Evolutionary conservation across 2,797 vertebrate species (phyloP).

Genomic region (Lagodon rhomboides): DNA sequence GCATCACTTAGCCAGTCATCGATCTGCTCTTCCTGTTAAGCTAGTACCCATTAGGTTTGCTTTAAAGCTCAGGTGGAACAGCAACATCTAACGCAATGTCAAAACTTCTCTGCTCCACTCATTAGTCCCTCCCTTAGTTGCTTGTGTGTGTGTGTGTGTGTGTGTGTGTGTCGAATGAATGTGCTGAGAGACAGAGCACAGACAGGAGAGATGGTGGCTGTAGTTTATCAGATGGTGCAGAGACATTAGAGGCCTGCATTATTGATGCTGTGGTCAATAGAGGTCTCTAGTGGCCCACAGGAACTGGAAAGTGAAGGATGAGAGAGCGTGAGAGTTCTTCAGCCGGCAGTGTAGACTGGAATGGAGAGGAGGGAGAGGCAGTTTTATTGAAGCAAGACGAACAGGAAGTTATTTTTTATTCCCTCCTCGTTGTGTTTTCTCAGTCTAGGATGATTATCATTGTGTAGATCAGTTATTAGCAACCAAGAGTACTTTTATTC

Average conservation of each 20-base stretch:
- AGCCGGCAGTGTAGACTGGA: constrained; percentile 42
- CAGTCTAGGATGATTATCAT: constrained; percentile 11
- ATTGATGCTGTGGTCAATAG: constrained; percentile 86
- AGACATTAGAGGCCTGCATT: constrained; percentile 85
- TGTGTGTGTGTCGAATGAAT: constrained; percentile 14
- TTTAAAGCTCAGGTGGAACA: constrained; percentile 69
- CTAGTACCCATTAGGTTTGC: constrained; percentile 70
- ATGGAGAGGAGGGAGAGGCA: constrained; percentile 48
- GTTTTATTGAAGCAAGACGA: constrained; percentile 52
- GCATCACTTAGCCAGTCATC: constrained; percentile 73
- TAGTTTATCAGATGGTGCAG: constrained; percentile 81
- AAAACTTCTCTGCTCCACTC: constrained; percentile 70
- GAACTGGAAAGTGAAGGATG: constrained; percentile 76
- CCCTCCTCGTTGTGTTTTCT: constrained; percentile 2
- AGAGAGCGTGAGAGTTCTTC: constrained; percentile 61
- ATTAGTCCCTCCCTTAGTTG: constrained; percentile 74
- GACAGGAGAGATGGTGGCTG: constrained; percentile 66
- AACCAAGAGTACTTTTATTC: constrained; percentile 10
- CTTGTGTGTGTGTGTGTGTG: constrained; percentile 19
- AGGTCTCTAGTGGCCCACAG: constrained; percentile 83
- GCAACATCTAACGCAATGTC: constrained; percentile 71
- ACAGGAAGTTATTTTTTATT: constrained; percentile 39
- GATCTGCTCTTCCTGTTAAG: constrained; percentile 75
- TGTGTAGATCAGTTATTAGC: constrained; percentile 7
- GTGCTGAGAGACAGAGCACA: constrained; percentile 42